A percentile compares a stretch with the other conserved stretches of the same genome.
Conservation (phyloP, 2,888 invertebrate genomes). For the Athalia rosae region DNA sequence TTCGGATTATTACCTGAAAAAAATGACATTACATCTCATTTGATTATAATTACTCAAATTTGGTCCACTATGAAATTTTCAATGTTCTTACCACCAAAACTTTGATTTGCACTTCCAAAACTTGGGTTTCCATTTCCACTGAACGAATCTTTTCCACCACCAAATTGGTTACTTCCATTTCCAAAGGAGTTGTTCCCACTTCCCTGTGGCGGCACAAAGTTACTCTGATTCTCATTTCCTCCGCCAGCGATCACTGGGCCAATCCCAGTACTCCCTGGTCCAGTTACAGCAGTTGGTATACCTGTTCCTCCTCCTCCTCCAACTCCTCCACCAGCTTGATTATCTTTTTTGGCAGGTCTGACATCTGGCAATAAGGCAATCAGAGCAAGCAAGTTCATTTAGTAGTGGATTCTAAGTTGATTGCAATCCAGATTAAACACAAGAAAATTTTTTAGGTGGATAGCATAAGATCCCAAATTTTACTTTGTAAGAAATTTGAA, state of each 20-base stretch:
- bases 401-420: too few species aligned
- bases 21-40: conserved; percentile 39
- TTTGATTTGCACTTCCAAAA: conserved; percentile 60
- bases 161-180: conserved; percentile 60
- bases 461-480: too few species aligned
- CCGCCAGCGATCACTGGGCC: conserved; percentile 1
- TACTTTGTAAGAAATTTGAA: too few species aligned
- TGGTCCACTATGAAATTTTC: conserved; percentile 50
- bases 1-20: conserved; percentile 52
- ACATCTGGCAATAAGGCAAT: conserved; percentile 61
- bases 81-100: conserved; percentile 50
- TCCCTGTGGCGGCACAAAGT: conserved; percentile 35
- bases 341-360: conserved; percentile 69
- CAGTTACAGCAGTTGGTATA: conserved; percentile 48
- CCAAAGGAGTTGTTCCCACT: conserved; percentile 60
- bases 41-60: conserved; percentile 50
- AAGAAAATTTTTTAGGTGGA: too few species aligned
- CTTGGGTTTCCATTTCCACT: conserved; percentile 57
- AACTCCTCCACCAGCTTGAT: conserved; percentile 49
- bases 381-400: too few species aligned
- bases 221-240: conserved; percentile 27
- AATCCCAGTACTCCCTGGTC: conserved; percentile 29
- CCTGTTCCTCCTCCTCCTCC: conserved; percentile 50
- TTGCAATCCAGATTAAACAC: too few species aligned
- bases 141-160: conserved; percentile 59